Evolutionary conservation across 2,888 invertebrate genomes (phyloP).

Genomic region (Allygus modestus): DNA sequence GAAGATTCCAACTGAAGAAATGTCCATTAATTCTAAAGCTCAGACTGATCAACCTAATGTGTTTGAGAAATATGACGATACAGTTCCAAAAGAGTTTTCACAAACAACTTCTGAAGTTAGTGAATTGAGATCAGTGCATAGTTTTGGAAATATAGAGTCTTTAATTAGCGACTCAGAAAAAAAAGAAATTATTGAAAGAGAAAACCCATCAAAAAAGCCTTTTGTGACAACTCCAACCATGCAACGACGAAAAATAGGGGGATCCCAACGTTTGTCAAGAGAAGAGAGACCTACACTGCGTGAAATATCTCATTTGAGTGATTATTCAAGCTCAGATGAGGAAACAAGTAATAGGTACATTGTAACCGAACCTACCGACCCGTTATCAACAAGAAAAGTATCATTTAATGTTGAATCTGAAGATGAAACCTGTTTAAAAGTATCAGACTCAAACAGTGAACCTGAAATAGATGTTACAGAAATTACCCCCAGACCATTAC

Average conservation of each 20-base stretch:
- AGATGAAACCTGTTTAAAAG: conserved; percentile 68
- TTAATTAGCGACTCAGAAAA: conserved; percentile 12
- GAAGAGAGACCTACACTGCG: conserved; percentile 73
- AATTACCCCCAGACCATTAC: conserved; percentile 51
- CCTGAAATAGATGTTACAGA: conserved; percentile 52
- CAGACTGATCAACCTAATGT: not conserved
- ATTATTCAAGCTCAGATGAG: conserved; percentile 72
- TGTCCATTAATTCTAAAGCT: not conserved
- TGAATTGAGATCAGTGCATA: conserved; percentile 23
- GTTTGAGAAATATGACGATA: not conserved
- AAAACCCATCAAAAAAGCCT: conserved; percentile 23
- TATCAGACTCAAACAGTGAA: conserved; percentile 57
- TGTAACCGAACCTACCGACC: conserved; percentile 69
- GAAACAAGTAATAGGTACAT: conserved; percentile 71
- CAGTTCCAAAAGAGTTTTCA: not conserved
- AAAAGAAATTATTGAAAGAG: not conserved
- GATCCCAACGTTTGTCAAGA: conserved; percentile 73
- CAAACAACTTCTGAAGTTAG: not conserved
- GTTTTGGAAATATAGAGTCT: conserved; percentile 50
- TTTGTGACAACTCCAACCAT: conserved; percentile 73
- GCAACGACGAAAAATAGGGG: conserved; percentile 73
- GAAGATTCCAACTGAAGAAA: conserved; percentile 61
- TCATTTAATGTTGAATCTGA: conserved; percentile 76
- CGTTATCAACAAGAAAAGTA: conserved; percentile 72
- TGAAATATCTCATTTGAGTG: conserved; percentile 72